Conservation (phyloP, 30 jellyfish, hydroid and myxozoan genomes). For the Hydra vulgaris region DNA sequence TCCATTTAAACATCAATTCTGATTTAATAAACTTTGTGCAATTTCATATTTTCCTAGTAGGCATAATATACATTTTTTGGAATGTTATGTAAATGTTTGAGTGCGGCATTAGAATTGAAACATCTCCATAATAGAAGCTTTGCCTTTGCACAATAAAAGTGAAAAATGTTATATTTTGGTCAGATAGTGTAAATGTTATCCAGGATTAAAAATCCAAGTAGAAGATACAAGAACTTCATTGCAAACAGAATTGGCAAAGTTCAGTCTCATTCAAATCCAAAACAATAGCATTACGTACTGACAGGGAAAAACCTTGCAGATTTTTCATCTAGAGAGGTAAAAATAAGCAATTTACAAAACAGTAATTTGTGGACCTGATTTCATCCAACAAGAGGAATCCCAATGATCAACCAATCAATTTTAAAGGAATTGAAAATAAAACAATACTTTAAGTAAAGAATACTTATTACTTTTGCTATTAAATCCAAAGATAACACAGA, state of each 20-base stretch:
- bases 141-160: conserved; percentile 7
- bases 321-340: too few species aligned
- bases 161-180: conserved; percentile 21
- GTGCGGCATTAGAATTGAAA: conserved; percentile 23
- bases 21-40: too few species aligned
- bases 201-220: conserved; percentile 11
- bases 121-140: too few species aligned
- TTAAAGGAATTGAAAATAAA: too few species aligned
- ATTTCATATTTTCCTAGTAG: too few species aligned
- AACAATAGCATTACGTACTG: conserved; percentile 19
- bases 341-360: too few species aligned
- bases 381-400: background rate
- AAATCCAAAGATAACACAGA: too few species aligned
- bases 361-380: background rate
- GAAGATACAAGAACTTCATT: conserved; percentile 22
- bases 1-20: too few species aligned
- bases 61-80: too few species aligned
- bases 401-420: background rate
- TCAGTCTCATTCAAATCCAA: background rate
- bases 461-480: too few species aligned
- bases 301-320: conserved; percentile 46
- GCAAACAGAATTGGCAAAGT: conserved; percentile 21
- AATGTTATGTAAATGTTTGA: too few species aligned
- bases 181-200: conserved; percentile 34
- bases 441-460: too few species aligned